A percentile compares a stretch with the other conserved stretches of the same genome.
Conservation (phyloP, 2,113 vertebrate genomes). For the Rhadina sibilatrix region DNA sequence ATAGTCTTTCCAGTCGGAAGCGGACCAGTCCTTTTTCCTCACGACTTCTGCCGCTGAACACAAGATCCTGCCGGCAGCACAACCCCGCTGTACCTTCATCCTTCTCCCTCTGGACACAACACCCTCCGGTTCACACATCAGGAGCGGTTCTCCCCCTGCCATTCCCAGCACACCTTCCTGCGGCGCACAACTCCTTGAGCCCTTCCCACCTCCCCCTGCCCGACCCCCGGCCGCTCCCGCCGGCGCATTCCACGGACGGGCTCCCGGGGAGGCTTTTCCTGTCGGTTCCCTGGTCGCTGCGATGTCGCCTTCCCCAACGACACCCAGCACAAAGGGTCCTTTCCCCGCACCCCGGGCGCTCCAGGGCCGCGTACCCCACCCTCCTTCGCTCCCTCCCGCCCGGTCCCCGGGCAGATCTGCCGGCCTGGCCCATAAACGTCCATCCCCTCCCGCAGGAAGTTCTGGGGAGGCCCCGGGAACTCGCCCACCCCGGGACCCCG, state of each 20-base stretch:
- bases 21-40: not conserved
- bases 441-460: not conserved
- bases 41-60: not conserved
- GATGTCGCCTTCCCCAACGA: not conserved
- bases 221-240: not conserved
- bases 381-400: not conserved
- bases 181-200: not conserved
- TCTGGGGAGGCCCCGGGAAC: not conserved
- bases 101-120: not conserved
- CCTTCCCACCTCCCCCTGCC: not conserved
- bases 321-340: not conserved
- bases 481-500: not conserved
- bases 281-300: not conserved
- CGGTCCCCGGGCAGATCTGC: not conserved
- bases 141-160: not conserved
- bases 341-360: not conserved
- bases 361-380: not conserved
- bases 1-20: not conserved
- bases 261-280: not conserved
- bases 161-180: not conserved
- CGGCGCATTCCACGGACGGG: no score
- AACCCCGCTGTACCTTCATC: not conserved
- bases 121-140: not conserved
- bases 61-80: not conserved
- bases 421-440: not conserved